Evolutionary conservation across 2,888 invertebrate genomes (phyloP), one percentile per base, ranked within the genome.

Genomic region (Parnassius glacialis): DNA sequence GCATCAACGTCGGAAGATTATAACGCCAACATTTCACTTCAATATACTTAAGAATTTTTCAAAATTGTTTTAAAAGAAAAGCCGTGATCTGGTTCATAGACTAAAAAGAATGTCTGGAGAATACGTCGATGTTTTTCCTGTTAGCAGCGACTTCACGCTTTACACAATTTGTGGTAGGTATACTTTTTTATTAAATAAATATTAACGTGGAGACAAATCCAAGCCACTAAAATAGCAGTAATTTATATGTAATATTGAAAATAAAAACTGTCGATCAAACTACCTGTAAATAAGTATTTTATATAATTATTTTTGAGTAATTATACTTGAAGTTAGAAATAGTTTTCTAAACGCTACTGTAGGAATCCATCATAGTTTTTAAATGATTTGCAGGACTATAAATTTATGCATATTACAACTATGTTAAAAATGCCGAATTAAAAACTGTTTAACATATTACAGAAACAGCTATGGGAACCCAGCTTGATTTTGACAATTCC

Each of bases 1-100:
- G 94, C 93, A 92, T 55, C 74, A 73, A 0, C 87, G 94, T 0
- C 84, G 94, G 57, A 94, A 93, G 77, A 88, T 94, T 65, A 73
- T 94, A 44, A 94, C 94, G 0, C 93, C 94, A 0, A 92, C 94
- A 0, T 94, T 94, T 78, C 94, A 94, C 74, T 94, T 94, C 69
- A 93, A 93, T 72, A 92, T 94, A 59, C 74, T 94, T 50, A 89
- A 92, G 73, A 80, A 79, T 62, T 87, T 87, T 66, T 57, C 76
- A 1, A 64, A 69, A 0, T 75, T 84, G 0, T 84, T 87, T 64
- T 80, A 87, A 58, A 84, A 84, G 57, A 78, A 78, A 54, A 81
- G 80, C 51, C 70, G 73, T 7, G 69, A 74, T 2, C 67, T 86
- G 61, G 80, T 88, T 11, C 64, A 71, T 1, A 76, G 74, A 20